Evolutionary conservation across 2,888 invertebrate genomes (phyloP), one percentile per base, ranked within the genome.

Genomic region (Netelia inedita): DNA sequence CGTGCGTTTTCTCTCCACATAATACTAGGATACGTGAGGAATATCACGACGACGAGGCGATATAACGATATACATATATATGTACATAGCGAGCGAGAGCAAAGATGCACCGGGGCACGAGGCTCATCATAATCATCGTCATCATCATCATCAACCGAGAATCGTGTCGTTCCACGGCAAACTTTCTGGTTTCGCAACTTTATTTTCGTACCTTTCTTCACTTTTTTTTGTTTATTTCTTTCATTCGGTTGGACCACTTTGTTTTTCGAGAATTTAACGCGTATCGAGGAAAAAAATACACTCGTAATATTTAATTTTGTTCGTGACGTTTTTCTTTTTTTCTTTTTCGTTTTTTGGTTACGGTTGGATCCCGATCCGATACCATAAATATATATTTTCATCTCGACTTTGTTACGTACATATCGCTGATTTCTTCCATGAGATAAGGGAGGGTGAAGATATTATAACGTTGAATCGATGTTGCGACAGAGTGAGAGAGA

Each of bases 61-160:
- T 61, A 78, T 59, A 69, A 59, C 59, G 19, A 28, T 55, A 55
- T 55, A 55, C 5, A 55, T 55, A 55, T 55, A 55, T 55, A 19
- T 19, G 16, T 19, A 55, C n/a, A 19, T 19, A 19, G 2, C 69
- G 79, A 71, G 65, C 59, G 63, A 53, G 41, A 41, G 10, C 41
- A 57, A 5, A 10, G 71, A 73, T 73, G 73, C 66, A 66, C 68
- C 80, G 28, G 57, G 21, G 74, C 68, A 57, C 65, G 81, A 65
- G 5, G 57, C 79, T 79, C 79, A 59, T 79, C 73, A 46, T 68
- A 79, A 79, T 79, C 65, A 79, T 79, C 79, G 46, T 66, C 79
- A 73, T 41, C 21, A 61, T 68, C 79, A 65, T 72, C 79, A 73
- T 65, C 61, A 11, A 16, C 9, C 46, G 57, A 66, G 72, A 73